Percentiles rank a stretch among this genome's conserved stretches.
phyloP scores from a whole-genome alignment of 2,888 invertebrate species.

The Seladonia tumulorum region DNA sequence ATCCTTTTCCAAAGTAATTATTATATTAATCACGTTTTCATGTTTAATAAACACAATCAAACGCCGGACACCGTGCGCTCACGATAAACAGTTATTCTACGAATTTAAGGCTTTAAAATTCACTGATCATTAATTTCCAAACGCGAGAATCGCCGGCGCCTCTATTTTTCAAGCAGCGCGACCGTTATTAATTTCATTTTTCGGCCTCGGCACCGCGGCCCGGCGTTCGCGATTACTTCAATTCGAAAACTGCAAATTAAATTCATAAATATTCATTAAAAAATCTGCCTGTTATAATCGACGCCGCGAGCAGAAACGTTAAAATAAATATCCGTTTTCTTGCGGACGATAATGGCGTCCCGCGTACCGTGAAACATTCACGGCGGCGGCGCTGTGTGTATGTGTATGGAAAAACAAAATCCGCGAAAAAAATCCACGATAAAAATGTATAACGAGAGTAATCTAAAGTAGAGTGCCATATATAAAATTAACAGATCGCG shows the following conservation, averaged over 20 bases:
- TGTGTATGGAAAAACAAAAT: conserved; percentile 18
- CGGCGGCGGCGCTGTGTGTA: background rate
- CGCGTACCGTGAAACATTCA: conserved; percentile 25
- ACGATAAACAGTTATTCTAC: background rate
- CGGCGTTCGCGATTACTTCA: conserved; percentile 29
- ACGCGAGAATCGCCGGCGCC: background rate
- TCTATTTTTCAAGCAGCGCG: background rate
- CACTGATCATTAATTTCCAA: background rate
- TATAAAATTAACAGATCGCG: conserved; percentile 59
- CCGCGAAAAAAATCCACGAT: conserved; percentile 13
- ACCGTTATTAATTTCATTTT: conserved; percentile 32
- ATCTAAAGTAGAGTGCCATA: conserved; percentile 51
- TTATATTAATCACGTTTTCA: background rate
- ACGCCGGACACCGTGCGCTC: background rate
- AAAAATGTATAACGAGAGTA: conserved; percentile 45
- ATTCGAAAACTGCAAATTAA: conserved; percentile 43
- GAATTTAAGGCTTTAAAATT: background rate
- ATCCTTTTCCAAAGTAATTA: background rate
- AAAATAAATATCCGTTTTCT: conserved; percentile 47
- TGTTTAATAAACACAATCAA: background rate
- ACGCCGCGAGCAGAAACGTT: conserved; percentile 12
- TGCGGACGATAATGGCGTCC: conserved; percentile 44
- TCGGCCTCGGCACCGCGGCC: background rate
- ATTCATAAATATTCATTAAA: conserved; percentile 58
- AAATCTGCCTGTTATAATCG: conserved; percentile 35